phyloP scores from a whole-genome alignment of 2,888 invertebrate genomes.

The Calliphora vomitoria region DNA sequence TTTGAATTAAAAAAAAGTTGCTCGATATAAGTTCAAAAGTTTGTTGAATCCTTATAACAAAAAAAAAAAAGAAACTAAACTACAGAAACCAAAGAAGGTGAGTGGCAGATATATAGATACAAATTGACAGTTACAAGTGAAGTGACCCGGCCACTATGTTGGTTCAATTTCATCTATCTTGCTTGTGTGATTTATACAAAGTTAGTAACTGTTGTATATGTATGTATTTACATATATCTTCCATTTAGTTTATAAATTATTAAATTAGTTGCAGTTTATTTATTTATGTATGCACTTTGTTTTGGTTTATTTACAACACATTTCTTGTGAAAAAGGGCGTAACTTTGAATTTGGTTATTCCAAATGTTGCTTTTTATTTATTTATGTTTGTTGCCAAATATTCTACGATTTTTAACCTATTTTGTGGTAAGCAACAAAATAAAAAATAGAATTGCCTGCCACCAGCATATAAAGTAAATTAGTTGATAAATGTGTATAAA shows the following conservation, averaged over 20 bases:
- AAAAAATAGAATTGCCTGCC: background rate
- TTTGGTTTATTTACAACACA: background rate
- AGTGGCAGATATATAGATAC: background rate
- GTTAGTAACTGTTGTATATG: no score
- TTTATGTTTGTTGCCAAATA: constrained; percentile 26
- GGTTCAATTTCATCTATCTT: background rate
- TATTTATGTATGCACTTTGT: background rate
- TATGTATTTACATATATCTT: background rate
- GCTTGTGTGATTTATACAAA: no score
- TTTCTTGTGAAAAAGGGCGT: constrained; percentile 51
- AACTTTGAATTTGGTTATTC: background rate
- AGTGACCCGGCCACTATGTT: background rate
- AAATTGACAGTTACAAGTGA: background rate
- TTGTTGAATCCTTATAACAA: constrained; percentile 18
- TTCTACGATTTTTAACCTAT: background rate
- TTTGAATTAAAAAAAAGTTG: background rate
- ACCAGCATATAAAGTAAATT: no score
- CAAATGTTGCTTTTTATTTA: background rate
- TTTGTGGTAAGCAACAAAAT: constrained; percentile 5
- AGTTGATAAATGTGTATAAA: no score
- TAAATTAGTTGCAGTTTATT: background rate
- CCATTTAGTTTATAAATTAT: background rate
- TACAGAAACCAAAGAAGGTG: constrained; percentile 46
- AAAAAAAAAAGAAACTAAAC: background rate
- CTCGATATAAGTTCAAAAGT: background rate